Evolutionary conservation across 1,140 invertebrate species (phyloP).

Genomic region (Scaptomyza pallida): DNA sequence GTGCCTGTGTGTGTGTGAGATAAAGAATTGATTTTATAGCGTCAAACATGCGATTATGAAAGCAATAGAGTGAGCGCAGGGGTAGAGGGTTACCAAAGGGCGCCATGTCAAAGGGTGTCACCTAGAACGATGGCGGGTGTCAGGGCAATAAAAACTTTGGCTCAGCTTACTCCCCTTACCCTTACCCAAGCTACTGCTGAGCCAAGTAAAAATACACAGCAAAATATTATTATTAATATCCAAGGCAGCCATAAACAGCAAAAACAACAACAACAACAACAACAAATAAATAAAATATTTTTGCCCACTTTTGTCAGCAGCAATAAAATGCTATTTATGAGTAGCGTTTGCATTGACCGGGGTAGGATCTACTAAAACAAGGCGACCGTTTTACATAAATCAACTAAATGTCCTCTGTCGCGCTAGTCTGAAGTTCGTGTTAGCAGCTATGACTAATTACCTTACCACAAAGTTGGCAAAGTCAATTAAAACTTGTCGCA

Average conservation of each 20-base stretch:
- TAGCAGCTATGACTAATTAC: conserved; percentile 67
- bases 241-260: conserved; percentile 29
- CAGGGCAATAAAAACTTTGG: conserved; percentile 76
- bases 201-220: conserved; percentile 65
- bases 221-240: conserved; percentile 77
- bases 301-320: conserved; percentile 62
- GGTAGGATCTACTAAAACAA: conserved; percentile 15
- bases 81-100: background rate
- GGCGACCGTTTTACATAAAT: conserved; percentile 66
- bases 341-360: conserved; percentile 23
- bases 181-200: conserved; percentile 59
- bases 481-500: conserved; percentile 75
- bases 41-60: conserved; percentile 82
- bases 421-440: conserved; percentile 20
- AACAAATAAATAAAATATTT: conserved; percentile 61
- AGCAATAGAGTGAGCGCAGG: conserved; percentile 27
- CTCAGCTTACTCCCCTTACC: conserved; percentile 51
- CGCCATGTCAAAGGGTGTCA: conserved; percentile 70
- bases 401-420: conserved; percentile 57
- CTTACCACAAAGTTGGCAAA: conserved; percentile 41
- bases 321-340: conserved; percentile 78
- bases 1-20: conserved; percentile 56
- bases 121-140: conserved; percentile 72
- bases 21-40: conserved; percentile 83
- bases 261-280: conserved; percentile 43